Evolutionary conservation across 2,113 vertebrate species (phyloP), one percentile per base, ranked within the genome.

Genomic region (Stigmatopora argus): DNA sequence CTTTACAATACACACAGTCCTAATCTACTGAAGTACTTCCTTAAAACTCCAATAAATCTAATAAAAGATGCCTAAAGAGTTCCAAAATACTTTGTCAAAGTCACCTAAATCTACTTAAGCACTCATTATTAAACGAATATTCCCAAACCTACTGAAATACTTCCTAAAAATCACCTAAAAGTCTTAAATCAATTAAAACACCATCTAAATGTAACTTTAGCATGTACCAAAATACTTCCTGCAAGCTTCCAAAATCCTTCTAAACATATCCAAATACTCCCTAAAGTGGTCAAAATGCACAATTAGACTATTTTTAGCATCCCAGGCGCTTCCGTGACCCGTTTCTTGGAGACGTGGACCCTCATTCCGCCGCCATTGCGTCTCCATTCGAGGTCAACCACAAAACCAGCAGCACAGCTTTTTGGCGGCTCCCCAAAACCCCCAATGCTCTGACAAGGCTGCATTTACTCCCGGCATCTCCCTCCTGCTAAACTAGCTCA

Each of bases 391-490:
- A 62, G 46, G 9, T 59, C 47, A 51, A 19, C 48, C 62, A 10
- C 68, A 11, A 44, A 62, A 15, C 51, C 7, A 18, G 59, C 26
- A 19, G 11, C 21, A 53, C 49, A 56, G 73, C 18, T 66, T 56
- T 65, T 48, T 31, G 67, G 67, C 60, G 26, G 41, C 17, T 52
- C 62, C 21, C 38, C 59, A 56, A 53, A 74, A 21, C 1, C 52
- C 21, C 52, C 11, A 5, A 53, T 23, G 52, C 11, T 53, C 13
- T 21, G 11, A 2, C 66, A 71, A 46, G 53, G 44, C 58, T 64
- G 66, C 18, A 47, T 52, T 62, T 68, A 69, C 72, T 60, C 63
- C 49, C 53, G 21, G 44, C 17, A 31, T 26, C 62, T 26, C 38
- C 38, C 7, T 53, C 57, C 57, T 21, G 17, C 62, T 56, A n/a